phyloP scores from a whole-genome alignment of 2,888 invertebrate genomes.

The Vandiemenella viatica region DNA sequence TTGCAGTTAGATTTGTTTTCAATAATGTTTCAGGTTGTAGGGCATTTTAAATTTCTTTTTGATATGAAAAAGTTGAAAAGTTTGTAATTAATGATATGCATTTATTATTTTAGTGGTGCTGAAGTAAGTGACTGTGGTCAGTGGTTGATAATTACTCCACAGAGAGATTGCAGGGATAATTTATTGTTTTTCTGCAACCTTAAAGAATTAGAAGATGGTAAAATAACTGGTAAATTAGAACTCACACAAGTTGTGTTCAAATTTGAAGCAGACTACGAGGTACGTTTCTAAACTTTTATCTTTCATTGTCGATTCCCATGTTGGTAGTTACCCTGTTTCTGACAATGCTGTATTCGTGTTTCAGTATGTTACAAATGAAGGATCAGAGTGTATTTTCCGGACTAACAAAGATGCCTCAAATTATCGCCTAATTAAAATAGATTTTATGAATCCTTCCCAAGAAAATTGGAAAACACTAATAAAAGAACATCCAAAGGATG shows the following conservation, averaged over 20 bases:
- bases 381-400: conserved; percentile 63
- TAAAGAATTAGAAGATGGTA: conserved; percentile 32
- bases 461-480: conserved; percentile 74
- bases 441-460: conserved; percentile 52
- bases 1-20: too few species aligned
- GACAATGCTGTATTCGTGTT: conserved; percentile 22
- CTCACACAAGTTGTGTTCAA: conserved; percentile 71
- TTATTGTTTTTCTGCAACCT: conserved; percentile 74
- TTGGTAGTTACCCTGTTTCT: background rate
- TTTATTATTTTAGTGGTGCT: conserved; percentile 70
- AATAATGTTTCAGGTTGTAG: too few species aligned
- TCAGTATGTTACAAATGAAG: conserved; percentile 83
- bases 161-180: conserved; percentile 85
- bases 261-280: conserved; percentile 89
- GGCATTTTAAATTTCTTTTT: too few species aligned
- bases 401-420: conserved; percentile 91
- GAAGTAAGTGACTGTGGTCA: conserved; percentile 81
- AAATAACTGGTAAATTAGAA: conserved; percentile 46
- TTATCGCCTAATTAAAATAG: conserved; percentile 73
- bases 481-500: conserved; percentile 69
- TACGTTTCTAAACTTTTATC: conserved; percentile 26
- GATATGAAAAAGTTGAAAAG: too few species aligned
- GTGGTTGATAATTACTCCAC: conserved; percentile 69
- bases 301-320: background rate
- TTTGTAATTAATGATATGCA: too few species aligned